These are phyloP conservation scores for Phoebastria nigripes DNA, from an alignment of 2,797 vertebrate genomes.

Conservation along the genomic window DNA sequence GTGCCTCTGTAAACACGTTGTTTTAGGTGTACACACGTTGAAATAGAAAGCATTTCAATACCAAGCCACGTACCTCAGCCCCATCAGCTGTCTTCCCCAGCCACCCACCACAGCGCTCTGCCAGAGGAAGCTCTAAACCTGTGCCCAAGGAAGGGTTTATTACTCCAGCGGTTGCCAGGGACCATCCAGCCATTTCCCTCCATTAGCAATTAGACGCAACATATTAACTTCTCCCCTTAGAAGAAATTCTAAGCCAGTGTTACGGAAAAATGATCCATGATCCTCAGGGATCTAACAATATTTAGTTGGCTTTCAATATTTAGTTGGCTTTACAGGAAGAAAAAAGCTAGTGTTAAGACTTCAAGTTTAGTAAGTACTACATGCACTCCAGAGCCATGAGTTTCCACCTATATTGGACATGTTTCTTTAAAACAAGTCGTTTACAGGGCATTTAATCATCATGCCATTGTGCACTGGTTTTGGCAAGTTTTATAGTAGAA, in stretches of 20 bases:
- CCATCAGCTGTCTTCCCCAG: not conserved
- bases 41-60: not conserved
- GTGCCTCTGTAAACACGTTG: not conserved
- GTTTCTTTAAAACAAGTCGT: not conserved
- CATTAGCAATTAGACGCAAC: not conserved
- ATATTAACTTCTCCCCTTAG: not conserved
- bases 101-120: not conserved
- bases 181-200: not conserved
- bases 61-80: not conserved
- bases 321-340: not conserved
- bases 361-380: not conserved
- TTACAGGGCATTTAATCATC: not conserved
- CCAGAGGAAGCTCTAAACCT: not conserved
- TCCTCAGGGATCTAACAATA: not conserved
- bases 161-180: not conserved
- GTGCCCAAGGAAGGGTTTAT: not conserved
- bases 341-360: not conserved
- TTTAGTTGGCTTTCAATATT: not conserved
- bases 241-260: constrained; percentile 1
- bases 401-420: not conserved
- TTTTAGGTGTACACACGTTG: not conserved
- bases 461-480: not conserved
- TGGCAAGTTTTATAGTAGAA: not conserved
- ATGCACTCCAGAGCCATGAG: not conserved
- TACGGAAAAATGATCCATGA: not conserved